Conservation (phyloP, 2,797 vertebrate species). For the Coluber constrictor region DNA sequence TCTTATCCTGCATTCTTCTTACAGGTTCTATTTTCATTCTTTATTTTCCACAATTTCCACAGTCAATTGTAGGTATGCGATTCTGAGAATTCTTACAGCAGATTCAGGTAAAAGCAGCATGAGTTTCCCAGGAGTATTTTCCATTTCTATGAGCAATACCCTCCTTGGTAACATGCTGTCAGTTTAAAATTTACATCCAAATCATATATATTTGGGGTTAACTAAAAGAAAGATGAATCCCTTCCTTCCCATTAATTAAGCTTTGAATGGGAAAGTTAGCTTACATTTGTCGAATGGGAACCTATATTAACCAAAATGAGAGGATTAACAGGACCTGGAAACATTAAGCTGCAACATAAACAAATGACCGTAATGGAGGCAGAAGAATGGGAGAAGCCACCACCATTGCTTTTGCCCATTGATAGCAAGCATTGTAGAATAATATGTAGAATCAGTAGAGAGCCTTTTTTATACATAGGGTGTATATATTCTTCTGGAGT, state of each 20-base stretch:
- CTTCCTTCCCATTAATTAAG: background rate
- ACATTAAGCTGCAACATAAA: background rate
- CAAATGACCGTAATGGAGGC: background rate
- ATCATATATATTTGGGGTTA: background rate
- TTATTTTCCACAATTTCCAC: background rate
- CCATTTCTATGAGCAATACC: background rate
- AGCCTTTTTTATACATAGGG: background rate
- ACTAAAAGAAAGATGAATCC: background rate
- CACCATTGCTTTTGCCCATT: background rate
- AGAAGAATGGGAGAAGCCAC: background rate
- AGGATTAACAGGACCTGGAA: background rate
- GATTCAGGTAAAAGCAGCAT: background rate
- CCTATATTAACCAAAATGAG: background rate
- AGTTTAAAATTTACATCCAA: background rate
- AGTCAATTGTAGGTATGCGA: background rate
- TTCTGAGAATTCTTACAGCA: background rate
- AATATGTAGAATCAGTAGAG: background rate
- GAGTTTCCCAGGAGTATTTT: background rate
- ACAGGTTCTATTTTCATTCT: background rate
- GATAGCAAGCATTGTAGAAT: background rate
- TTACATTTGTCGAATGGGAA: background rate
- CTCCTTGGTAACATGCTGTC: background rate
- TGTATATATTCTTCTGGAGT: background rate
- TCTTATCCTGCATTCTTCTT: background rate
- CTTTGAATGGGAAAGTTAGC: background rate